Conservation (phyloP, 2,888 invertebrate species). For the Pyrrhosoma nymphula region DNA sequence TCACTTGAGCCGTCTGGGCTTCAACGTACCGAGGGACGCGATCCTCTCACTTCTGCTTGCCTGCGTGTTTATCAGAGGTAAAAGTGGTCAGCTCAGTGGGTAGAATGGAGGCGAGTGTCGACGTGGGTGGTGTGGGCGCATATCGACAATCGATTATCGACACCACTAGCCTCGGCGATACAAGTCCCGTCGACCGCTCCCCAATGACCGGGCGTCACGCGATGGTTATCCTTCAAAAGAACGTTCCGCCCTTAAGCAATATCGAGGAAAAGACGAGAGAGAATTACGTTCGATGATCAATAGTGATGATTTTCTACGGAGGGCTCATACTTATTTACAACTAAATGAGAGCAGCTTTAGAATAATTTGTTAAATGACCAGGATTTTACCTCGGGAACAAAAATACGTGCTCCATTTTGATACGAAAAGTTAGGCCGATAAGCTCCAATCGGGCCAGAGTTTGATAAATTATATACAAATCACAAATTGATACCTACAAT, state of each 20-base stretch:
- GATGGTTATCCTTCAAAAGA: conserved; percentile 18
- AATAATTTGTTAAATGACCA: background rate
- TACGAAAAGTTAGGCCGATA: background rate
- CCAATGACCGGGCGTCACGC: conserved; percentile 38
- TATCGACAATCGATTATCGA: conserved; percentile 66
- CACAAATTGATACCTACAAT: background rate
- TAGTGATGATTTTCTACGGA: background rate
- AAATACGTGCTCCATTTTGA: background rate
- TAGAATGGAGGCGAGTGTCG: background rate
- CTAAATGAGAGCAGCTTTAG: background rate
- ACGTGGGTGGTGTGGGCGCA: conserved; percentile 7
- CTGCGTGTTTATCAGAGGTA: conserved; percentile 41
- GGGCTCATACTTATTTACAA: background rate
- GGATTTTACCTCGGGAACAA: background rate
- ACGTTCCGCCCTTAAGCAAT: conserved; percentile 32
- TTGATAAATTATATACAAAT: conserved; percentile 21
- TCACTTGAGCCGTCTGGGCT: background rate
- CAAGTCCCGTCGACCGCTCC: conserved; percentile 47
- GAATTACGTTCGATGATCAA: conserved; percentile 52
- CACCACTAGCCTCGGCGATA: conserved; percentile 47
- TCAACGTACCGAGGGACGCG: background rate
- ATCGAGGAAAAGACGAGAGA: conserved; percentile 39
- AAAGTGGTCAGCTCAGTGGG: conserved; percentile 50
- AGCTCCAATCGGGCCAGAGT: background rate
- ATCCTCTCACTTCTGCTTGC: conserved; percentile 19